phyloP scores from a whole-genome alignment of 2,113 vertebrate species.

The Labeo catla region DNA sequence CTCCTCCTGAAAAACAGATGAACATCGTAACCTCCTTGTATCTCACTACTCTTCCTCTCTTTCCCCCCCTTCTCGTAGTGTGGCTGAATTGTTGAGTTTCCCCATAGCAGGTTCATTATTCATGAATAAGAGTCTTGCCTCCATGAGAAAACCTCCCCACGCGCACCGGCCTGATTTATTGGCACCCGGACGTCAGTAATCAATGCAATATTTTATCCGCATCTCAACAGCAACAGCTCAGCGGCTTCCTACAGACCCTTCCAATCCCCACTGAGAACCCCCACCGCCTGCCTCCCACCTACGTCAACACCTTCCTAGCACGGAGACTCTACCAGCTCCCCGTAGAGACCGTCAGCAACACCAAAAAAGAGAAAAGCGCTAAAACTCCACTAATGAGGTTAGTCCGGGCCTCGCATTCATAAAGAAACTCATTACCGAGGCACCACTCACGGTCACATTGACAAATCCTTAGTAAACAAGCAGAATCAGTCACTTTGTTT shows the following conservation, averaged over 20 bases:
- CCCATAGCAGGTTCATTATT: slow-evolving; percentile 62
- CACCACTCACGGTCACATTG: background rate
- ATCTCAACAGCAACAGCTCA: slow-evolving; percentile 61
- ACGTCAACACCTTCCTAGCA: background rate
- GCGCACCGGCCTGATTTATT: slow-evolving; percentile 57
- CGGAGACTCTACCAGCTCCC: background rate
- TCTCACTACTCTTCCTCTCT: background rate
- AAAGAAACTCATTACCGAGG: background rate
- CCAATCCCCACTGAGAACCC: slow-evolving; percentile 2
- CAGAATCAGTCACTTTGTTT: background rate
- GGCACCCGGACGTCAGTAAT: slow-evolving; percentile 61
- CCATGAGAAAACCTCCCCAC: background rate
- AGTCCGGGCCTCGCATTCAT: background rate
- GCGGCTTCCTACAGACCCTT: slow-evolving; percentile 3
- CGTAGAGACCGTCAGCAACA: background rate
- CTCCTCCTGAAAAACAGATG: background rate
- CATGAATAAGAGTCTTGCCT: slow-evolving; percentile 49
- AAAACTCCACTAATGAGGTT: background rate
- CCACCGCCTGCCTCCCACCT: background rate
- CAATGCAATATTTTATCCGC: slow-evolving; percentile 61
- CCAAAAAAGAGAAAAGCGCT: background rate
- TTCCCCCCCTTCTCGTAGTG: background rate
- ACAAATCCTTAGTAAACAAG: background rate
- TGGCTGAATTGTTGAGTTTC: slow-evolving; percentile 54
- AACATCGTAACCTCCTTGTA: background rate